A percentile compares a stretch with the other conserved stretches of the same genome.
phyloP scores from a whole-genome alignment of 1,140 invertebrate genomes.

The Pinna nobilis region DNA sequence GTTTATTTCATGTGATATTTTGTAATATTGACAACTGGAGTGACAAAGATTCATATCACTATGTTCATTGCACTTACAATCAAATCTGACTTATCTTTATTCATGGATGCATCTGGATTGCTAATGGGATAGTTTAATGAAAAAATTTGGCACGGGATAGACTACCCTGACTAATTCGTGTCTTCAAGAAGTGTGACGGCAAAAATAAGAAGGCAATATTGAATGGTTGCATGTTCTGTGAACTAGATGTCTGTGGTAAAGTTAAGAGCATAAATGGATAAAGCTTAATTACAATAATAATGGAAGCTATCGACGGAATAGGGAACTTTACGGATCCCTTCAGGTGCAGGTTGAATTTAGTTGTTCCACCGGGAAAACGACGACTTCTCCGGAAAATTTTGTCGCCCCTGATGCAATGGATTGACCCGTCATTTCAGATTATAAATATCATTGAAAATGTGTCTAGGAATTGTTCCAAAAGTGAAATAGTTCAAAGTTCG shows the following conservation, averaged over 20 bases:
- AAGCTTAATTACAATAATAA: background rate
- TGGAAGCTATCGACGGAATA: background rate
- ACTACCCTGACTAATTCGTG: no score
- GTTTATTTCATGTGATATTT: no score
- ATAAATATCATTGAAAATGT: constrained; percentile 20
- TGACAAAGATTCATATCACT: no score
- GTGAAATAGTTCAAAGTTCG: background rate
- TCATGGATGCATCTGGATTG: no score
- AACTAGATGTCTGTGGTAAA: background rate
- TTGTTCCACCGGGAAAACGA: constrained; percentile 27
- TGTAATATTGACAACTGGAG: no score
- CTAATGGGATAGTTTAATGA: no score
- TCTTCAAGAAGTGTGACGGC: constrained; percentile 8
- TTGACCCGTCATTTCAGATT: constrained; percentile 42
- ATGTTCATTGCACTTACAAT: no score
- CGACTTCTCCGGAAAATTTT: constrained; percentile 37
- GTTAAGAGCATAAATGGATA: constrained; percentile 3
- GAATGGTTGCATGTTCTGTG: background rate
- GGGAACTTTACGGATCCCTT: constrained; percentile 29
- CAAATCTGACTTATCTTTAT: no score
- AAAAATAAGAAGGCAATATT: background rate
- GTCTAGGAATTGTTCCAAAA: background rate
- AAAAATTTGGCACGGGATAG: no score
- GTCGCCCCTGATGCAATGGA: constrained; percentile 37
- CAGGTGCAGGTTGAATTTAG: constrained; percentile 28